A percentile compares a stretch with the other conserved stretches of the same genome.
phyloP scores from a whole-genome alignment of 1,140 invertebrate genomes.

The Pteromalus puparum region DNA sequence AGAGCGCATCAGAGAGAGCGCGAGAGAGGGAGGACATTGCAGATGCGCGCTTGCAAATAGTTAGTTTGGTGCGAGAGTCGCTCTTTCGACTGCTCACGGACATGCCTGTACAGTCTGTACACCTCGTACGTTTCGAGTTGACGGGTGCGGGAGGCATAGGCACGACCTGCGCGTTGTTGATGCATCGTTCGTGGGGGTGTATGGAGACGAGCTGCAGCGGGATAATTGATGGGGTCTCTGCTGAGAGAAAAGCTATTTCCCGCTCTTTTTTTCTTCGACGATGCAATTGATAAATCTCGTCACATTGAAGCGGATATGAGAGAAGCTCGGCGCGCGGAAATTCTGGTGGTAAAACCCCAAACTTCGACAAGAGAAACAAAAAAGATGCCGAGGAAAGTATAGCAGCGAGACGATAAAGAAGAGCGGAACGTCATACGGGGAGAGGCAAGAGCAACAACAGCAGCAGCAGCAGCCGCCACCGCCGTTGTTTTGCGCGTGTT shows the following conservation, averaged over 20 bases:
- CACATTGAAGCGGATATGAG: background rate
- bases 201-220: background rate
- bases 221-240: background rate
- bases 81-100: background rate
- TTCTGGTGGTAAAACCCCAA: conserved; percentile 18
- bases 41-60: conserved; percentile 13
- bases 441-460: conserved; percentile 27
- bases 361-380: background rate
- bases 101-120: background rate
- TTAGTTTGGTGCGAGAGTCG: background rate
- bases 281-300: too few species aligned
- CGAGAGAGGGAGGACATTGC: background rate
- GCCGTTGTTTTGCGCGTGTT: conserved; percentile 62
- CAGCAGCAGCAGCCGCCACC: background rate
- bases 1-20: background rate
- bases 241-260: background rate
- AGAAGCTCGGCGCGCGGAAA: conserved; percentile 6
- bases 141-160: background rate
- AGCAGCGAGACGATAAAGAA: conserved; percentile 52
- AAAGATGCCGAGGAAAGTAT: background rate
- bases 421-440: conserved; percentile 54
- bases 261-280: background rate
- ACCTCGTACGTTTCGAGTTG: background rate
- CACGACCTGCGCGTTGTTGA: background rate
- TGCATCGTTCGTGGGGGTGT: background rate